Base-by-base conservation (phyloP, 2,113 vertebrate species). In the Nannobrachium achirus region DNA sequence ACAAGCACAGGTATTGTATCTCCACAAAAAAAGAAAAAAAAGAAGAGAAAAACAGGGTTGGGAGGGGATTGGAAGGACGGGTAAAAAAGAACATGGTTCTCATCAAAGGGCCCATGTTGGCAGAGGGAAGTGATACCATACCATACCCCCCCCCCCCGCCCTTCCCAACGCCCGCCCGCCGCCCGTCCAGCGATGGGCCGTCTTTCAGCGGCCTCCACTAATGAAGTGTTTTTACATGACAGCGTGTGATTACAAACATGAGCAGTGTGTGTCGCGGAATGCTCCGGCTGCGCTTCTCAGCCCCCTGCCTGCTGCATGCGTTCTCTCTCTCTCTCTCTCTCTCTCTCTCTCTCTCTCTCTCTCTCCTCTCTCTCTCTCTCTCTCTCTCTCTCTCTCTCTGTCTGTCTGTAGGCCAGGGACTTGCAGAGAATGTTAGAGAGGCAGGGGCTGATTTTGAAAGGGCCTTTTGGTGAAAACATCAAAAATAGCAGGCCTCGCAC, bases 181-280 rank as follows among this genome's bases (percentile, higher is more conserved):
- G 8, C 14, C 59, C 46, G 9, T 8, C 33, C 41, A 14, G 25
- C 3, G 15, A 18, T 44, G 53, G 25, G 70, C 55, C 72, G 46
- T 76, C 78, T 81, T 72, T 84, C 79, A 76, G 56, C 75, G 69
- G 61, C 33, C 41, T 53, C 58, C 57, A 61, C 63, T 81, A 75
- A 83, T 73, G 63, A 78, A 76, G 44, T 20, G 38, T 33, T 66
- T 67, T 69, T 66, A 69, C 70, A 63, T 76, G 56, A 79, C 64
- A 57, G 52, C 15, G 10, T 67, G 56, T 18, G 14, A 67, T 58
- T 82, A 48, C 16, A 63, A 72, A 67, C 53, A 73, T 16, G 33
- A 62, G 38, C 20, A 18, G 14, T 25, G 25, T 25, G 25, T 7
- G 42, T 40, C 63, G 56, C 66, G 53, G 46, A 66, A 57, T 10